These are phyloP conservation scores for Semnopithecus entellus DNA, from an alignment of 2,113 vertebrate genomes.

Conservation along the genomic window DNA sequence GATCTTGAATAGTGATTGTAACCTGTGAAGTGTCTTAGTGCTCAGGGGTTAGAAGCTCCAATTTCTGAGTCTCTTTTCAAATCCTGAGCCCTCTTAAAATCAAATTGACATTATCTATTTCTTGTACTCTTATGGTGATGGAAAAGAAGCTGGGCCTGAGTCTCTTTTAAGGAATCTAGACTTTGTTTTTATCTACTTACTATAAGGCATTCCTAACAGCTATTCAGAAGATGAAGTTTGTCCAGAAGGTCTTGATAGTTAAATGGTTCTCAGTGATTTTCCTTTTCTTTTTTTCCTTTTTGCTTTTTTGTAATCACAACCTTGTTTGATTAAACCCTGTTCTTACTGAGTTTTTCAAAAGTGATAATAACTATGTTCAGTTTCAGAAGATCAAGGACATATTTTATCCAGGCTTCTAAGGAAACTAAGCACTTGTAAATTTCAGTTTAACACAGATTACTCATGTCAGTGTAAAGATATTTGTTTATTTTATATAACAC, in stretches of 20 bases:
- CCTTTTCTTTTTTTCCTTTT: neutral
- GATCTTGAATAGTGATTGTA: neutral
- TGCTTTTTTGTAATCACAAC: neutral
- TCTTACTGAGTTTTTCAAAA: conserved; percentile 42
- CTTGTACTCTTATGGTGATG: neutral
- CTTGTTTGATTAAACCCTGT: neutral
- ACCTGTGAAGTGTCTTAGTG: neutral
- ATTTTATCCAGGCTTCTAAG: neutral
- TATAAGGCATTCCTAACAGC: neutral
- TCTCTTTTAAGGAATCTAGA: neutral
- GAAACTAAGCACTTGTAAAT: neutral
- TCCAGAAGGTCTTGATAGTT: neutral
- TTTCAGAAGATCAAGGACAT: conserved; percentile 9
- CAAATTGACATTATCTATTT: neutral
- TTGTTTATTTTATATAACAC: neutral
- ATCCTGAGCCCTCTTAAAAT: neutral
- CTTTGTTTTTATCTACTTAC: neutral
- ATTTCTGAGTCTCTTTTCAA: neutral
- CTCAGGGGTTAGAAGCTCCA: neutral
- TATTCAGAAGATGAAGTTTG: neutral
- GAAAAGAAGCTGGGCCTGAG: neutral
- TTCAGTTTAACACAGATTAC: neutral
- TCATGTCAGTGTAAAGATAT: neutral
- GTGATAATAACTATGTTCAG: neutral
- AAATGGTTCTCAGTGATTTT: neutral